These are phyloP conservation scores for Amphimedon queenslandica DNA, from an alignment of 37 sponge, comb jelly and placozoan genomes.

Conservation along the genomic window DNA sequence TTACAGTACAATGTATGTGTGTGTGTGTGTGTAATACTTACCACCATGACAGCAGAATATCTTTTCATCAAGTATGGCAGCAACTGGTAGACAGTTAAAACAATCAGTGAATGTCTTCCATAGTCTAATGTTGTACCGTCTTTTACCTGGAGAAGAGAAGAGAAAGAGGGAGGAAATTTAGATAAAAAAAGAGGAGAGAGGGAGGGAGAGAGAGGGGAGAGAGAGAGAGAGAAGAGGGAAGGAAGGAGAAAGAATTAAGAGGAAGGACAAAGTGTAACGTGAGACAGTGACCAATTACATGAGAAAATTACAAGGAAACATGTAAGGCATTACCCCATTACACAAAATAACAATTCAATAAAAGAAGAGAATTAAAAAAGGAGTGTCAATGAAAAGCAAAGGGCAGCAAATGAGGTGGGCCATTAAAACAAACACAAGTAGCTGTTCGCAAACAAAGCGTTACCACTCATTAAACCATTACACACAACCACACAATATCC, in stretches of 20 bases:
- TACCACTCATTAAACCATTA: neutral
- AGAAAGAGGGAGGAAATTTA: conserved; percentile 4
- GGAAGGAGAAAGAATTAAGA: neutral
- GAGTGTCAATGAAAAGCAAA: neutral
- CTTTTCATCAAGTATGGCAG: conserved; percentile 98
- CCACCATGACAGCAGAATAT: conserved; percentile 99
- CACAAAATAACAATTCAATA: too few relatives aligned
- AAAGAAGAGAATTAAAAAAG: too few relatives aligned
- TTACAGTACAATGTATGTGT: too few relatives aligned
- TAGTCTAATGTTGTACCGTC: conserved; percentile 95
- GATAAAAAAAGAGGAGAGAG: neutral
- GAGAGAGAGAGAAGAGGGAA: conserved; percentile 13
- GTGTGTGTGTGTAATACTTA: conserved; percentile 25
- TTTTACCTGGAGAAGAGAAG: conserved; percentile 73
- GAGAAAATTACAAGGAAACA: too few relatives aligned
- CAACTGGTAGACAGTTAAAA: conserved; percentile 98
- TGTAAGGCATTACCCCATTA: too few relatives aligned
- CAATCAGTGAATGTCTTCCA: conserved; percentile 99
- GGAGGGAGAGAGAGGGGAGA: conserved; percentile 12
- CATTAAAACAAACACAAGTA: neutral
- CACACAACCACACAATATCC: conserved; percentile 3
- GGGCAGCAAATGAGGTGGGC: neutral
- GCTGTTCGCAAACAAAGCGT: neutral
- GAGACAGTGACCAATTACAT: conserved; percentile 5
- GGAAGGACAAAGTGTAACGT: neutral